These are phyloP conservation scores for Schmidtea mediterranea DNA, from an alignment of 1,140 invertebrate genomes.

Conservation along the genomic window DNA sequence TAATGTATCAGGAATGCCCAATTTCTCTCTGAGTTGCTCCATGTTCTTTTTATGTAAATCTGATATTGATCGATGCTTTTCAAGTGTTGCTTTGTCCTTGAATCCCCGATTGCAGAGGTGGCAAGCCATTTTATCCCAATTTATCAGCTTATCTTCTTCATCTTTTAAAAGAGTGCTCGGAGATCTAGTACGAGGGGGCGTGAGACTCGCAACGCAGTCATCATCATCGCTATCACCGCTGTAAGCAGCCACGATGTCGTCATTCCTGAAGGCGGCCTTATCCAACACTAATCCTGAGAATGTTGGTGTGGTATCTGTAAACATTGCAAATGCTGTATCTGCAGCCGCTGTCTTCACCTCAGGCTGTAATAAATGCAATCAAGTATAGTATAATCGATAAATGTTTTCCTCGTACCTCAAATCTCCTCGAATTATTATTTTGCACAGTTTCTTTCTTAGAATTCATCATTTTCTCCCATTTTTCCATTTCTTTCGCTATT, in stretches of 20 bases:
- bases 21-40: not conserved
- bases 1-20: not conserved
- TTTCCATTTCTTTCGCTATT: slow-evolving; percentile 79
- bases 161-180: slow-evolving; percentile 10
- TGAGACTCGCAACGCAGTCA: slow-evolving; percentile 12
- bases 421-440: slow-evolving; percentile 22
- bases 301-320: slow-evolving; percentile 20
- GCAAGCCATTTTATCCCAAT: slow-evolving; percentile 67
- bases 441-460: slow-evolving; percentile 68
- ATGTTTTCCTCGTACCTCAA: no score
- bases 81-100: slow-evolving; percentile 5
- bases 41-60: slow-evolving; percentile 3
- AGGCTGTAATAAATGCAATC: not conserved
- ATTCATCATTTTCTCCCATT: slow-evolving; percentile 85
- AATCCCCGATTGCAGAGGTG: slow-evolving; percentile 80
- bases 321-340: slow-evolving; percentile 60
- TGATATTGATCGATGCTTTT: not conserved
- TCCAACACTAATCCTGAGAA: not conserved
- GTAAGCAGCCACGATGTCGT: slow-evolving; percentile 42
- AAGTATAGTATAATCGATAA: no score
- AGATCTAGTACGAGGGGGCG: no score
- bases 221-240: slow-evolving; percentile 34
- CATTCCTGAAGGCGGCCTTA: not conserved
- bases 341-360: slow-evolving; percentile 36
- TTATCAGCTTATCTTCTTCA: slow-evolving; percentile 37